Evolutionary conservation across 2,113 vertebrate genomes (phyloP).

Genomic region (Oxygymnocypris stewartii): DNA sequence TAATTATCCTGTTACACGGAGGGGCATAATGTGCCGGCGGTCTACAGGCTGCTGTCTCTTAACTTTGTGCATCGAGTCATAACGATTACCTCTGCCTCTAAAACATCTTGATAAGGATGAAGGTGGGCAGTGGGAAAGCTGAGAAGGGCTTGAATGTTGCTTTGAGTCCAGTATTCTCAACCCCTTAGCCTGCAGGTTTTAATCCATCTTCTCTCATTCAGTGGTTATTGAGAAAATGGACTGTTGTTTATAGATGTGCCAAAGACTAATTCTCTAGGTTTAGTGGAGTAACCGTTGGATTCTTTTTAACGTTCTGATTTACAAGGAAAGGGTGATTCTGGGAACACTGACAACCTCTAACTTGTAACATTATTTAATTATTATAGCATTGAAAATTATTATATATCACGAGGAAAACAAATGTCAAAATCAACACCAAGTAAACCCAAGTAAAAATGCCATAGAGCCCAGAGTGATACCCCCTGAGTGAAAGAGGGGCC

Average conservation of each 20-base stretch:
- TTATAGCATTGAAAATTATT: not conserved
- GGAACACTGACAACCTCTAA: not conserved
- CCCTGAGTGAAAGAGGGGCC: slow-evolving; percentile 35
- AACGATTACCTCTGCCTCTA: slow-evolving; percentile 81
- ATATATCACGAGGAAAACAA: not conserved
- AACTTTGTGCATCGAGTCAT: slow-evolving; percentile 82
- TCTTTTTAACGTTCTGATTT: not conserved
- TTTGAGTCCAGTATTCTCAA: slow-evolving; percentile 10
- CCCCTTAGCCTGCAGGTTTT: slow-evolving; percentile 2
- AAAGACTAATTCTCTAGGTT: not conserved
- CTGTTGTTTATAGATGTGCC: not conserved
- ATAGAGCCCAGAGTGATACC: slow-evolving; percentile 34
- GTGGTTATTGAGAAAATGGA: slow-evolving; percentile 6
- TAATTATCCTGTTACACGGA: slow-evolving; percentile 91
- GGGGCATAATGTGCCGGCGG: slow-evolving; percentile 70
- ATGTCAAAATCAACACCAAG: not conserved
- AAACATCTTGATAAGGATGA: slow-evolving; percentile 86
- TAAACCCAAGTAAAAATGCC: slow-evolving; percentile 15
- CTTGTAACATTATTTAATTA: not conserved
- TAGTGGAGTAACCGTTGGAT: not conserved
- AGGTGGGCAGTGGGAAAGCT: slow-evolving; percentile 34
- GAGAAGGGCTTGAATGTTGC: slow-evolving; percentile 16
- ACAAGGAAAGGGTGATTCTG: not conserved
- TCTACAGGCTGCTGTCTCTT: slow-evolving; percentile 74
- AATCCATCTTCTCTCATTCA: not conserved